Evolutionary conservation across 1,140 invertebrate genomes (phyloP).

Genomic region (Laupala kohalensis): DNA sequence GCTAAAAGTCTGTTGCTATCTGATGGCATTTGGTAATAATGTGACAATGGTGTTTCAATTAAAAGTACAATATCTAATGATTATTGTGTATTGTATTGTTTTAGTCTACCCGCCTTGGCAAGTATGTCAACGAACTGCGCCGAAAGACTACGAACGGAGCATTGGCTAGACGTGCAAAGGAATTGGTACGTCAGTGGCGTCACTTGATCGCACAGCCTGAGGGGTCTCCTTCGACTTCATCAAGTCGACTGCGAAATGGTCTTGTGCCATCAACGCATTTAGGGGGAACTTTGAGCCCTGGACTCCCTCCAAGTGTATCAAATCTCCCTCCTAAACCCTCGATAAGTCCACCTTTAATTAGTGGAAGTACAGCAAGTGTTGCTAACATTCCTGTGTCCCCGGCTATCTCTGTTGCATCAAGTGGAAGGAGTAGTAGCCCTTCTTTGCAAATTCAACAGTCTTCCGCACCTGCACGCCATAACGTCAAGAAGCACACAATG

Average conservation of each 20-base stretch:
- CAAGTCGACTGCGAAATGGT: not conserved
- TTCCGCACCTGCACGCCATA: conserved; percentile 5
- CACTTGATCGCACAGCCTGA: conserved; percentile 50
- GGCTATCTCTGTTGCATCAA: conserved; percentile 12
- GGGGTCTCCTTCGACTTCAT: conserved; percentile 21
- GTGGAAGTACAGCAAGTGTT: not conserved
- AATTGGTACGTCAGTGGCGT: conserved; percentile 81
- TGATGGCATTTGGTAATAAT: no score
- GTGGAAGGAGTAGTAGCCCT: conserved; percentile 16
- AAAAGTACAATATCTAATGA: no score
- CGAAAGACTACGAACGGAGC: conserved; percentile 68
- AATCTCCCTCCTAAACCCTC: conserved; percentile 10
- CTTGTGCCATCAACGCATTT: conserved; percentile 7
- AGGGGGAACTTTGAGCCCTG: conserved; percentile 5
- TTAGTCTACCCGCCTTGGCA: conserved; percentile 76
- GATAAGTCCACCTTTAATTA: not conserved
- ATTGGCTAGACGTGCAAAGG: conserved; percentile 76
- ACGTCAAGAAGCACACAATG: not conserved
- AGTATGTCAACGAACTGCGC: conserved; percentile 81
- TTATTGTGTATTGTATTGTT: conserved; percentile 18
- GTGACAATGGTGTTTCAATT: no score
- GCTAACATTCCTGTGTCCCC: conserved; percentile 19
- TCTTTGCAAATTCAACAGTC: conserved; percentile 4
- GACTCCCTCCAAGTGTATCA: conserved; percentile 8
- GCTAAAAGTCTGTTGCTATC: no score